Evolutionary conservation across 2,888 invertebrate genomes (phyloP).

Genomic region (Ochropleura plecta): DNA sequence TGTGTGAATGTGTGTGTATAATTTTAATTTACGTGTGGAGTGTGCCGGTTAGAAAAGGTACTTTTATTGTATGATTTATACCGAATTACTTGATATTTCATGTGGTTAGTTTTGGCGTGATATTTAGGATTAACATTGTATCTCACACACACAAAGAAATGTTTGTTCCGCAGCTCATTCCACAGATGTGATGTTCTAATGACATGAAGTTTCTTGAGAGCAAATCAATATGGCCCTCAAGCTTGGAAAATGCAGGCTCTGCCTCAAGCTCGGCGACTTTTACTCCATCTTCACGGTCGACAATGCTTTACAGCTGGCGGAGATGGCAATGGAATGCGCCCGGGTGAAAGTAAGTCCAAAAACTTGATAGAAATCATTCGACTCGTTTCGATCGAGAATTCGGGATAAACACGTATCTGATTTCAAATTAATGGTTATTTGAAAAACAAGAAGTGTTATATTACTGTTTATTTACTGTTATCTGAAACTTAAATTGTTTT

Average conservation of each 20-base stretch:
- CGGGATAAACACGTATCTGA: conserved; percentile 38
- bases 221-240: conserved; percentile 90
- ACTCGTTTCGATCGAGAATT: conserved; percentile 7
- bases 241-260: conserved; percentile 89
- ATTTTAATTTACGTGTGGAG: conserved; percentile 40
- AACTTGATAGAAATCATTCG: conserved; percentile 7
- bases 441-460: conserved; percentile 9
- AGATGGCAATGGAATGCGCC: conserved; percentile 90
- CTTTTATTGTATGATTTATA: not conserved
- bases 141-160: conserved; percentile 8
- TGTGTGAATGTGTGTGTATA: conserved; percentile 62
- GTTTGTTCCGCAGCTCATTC: conserved; percentile 59
- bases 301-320: conserved; percentile 86
- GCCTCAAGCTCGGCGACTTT: conserved; percentile 89
- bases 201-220: conserved; percentile 82
- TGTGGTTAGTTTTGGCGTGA: not conserved
- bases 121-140: not conserved
- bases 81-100: not conserved
- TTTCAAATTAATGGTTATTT: conserved; percentile 44
- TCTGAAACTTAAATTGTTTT: conserved; percentile 2
- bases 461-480: conserved; percentile 16
- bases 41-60: conserved; percentile 53
- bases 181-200: conserved; percentile 77
- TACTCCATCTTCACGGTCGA: conserved; percentile 89
- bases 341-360: conserved; percentile 83